phyloP scores from a whole-genome alignment of 2,888 invertebrate genomes.

The Pseudanteris insignis region DNA sequence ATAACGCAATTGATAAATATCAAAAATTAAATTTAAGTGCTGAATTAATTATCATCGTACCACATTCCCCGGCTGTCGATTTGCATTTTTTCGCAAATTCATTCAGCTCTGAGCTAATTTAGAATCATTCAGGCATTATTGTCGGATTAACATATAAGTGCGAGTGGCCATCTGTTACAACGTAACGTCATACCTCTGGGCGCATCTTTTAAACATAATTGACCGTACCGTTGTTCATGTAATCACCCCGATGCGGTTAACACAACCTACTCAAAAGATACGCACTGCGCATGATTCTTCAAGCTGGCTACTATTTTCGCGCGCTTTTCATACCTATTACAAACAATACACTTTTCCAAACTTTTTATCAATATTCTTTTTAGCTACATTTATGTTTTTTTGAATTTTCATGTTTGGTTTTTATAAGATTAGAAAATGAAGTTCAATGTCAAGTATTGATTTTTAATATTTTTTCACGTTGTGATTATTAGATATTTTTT shows the following conservation, averaged over 20 bases:
- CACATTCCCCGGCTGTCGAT: not conserved
- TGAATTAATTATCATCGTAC: conserved; percentile 1
- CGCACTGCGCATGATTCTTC: conserved; percentile 15
- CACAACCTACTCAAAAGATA: conserved; percentile 18
- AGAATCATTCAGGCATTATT: conserved; percentile 17
- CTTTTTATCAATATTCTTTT: no score
- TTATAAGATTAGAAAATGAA: no score
- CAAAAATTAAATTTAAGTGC: not conserved
- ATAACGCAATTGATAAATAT: not conserved
- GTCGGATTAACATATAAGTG: conserved; percentile 23
- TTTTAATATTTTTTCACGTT: no score
- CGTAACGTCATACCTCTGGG: conserved; percentile 18
- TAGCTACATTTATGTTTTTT: no score
- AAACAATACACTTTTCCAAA: not conserved
- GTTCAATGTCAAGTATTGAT: no score
- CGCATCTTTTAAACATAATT: conserved; percentile 48
- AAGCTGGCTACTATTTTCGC: no score
- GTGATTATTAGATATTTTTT: no score
- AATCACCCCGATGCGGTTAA: conserved; percentile 48
- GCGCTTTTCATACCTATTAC: not conserved
- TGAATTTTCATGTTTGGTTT: no score
- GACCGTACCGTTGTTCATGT: conserved; percentile 42
- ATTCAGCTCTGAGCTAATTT: conserved; percentile 15
- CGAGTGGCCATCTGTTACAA: conserved; percentile 17
- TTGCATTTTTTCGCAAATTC: conserved; percentile 15